Evolutionary conservation across 2,888 invertebrate species (phyloP), one percentile per base, ranked within the genome.

Genomic region (Cordylochernes scorpioides): DNA sequence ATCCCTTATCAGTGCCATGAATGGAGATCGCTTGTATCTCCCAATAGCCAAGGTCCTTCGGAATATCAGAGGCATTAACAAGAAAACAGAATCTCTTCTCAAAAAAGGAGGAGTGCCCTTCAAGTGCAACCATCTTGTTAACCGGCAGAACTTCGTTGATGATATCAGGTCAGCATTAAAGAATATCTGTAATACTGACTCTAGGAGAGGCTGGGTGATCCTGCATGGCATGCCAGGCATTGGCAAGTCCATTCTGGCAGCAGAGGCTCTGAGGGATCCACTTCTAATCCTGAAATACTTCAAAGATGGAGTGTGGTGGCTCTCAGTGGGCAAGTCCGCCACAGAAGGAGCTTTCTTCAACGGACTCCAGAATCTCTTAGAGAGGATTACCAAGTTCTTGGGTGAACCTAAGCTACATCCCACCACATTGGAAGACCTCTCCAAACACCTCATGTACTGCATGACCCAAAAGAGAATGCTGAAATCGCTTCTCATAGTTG

Each of bases 221-320:
- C 16, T 72, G 8, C 64, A 68, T 46, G 72, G 72, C 7, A 69
- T 71, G 68, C 60, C 67, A 9, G 72, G 72, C 2, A 65, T 62
- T 40, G 73, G 72, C 16, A 72, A 71, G 54, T 67, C 70, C 0
- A 63, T 65, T 29, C 52, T 70, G 7, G 64, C 65, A 2, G 62
- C 65, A 8, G 45, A 46, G 31, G 41, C 41, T 5, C 12, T 46
- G 10, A 18, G 46, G 8, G 25, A 41, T 28, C 27, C 32, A n/a
- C 24, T 30, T 7, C 18, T 41, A 5, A 15, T 38, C 17, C 17
- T 29, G n/a, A 21, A 46, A 41, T 46, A 39, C 29, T 49, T 46
- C 28, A 37, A 57, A 51, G 53, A 53, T 36, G 48, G 55, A 39
- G 46, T 60, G 10, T 59, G 51, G 39, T 60, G 60, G 59, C 41